Evolutionary conservation across 2,797 vertebrate genomes (phyloP).

Genomic region (Pipistrellus kuhlii): DNA sequence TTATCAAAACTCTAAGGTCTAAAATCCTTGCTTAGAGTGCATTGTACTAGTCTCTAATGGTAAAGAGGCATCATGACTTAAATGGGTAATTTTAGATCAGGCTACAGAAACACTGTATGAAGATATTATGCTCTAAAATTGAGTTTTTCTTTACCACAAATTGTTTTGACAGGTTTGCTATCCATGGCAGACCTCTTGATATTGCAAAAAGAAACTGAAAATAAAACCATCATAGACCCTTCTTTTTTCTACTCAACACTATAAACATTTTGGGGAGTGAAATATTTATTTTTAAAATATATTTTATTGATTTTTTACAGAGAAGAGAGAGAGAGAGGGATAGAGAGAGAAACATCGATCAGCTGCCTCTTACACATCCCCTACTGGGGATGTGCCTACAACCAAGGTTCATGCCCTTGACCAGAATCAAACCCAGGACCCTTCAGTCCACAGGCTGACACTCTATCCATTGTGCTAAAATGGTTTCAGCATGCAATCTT

Average conservation of each 20-base stretch:
- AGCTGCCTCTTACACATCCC: too few species aligned
- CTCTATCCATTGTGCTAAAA: too few species aligned
- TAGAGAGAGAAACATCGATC: too few species aligned
- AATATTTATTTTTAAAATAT: neutral
- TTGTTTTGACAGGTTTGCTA: conserved; percentile 16
- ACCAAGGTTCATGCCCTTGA: too few species aligned
- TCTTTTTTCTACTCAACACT: conserved; percentile 32
- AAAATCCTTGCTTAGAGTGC: neutral
- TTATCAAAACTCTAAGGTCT: conserved; percentile 6
- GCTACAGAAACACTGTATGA: neutral
- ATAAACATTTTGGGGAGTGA: neutral
- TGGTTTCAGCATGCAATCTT: neutral
- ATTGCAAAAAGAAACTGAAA: neutral
- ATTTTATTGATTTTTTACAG: too few species aligned
- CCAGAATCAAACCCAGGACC: too few species aligned
- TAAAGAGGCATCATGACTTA: neutral
- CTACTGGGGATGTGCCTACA: too few species aligned
- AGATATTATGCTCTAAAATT: neutral
- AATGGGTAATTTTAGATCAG: conserved; percentile 19
- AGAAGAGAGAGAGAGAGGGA: too few species aligned
- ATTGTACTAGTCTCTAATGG: neutral
- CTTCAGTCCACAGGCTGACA: too few species aligned
- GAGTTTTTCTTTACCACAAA: neutral
- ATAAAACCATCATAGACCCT: neutral
- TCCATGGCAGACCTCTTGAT: neutral